phyloP scores from a whole-genome alignment of 2,113 vertebrate genomes.

The Lipotes vexillifer region DNA sequence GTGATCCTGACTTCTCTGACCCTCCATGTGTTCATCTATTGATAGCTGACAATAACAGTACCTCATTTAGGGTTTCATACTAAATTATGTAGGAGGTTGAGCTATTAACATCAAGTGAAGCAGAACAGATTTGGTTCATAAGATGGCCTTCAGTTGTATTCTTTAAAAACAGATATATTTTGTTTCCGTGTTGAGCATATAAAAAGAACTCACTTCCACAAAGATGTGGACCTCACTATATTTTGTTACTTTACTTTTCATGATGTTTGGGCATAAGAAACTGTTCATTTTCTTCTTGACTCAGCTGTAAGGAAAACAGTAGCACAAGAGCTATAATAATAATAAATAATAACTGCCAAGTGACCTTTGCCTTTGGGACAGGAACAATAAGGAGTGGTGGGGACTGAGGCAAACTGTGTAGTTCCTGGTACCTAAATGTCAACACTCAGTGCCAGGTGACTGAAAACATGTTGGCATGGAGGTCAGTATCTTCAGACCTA shows the following conservation, averaged over 20 bases:
- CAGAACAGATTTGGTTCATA: not conserved
- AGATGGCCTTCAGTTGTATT: not conserved
- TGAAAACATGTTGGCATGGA: not conserved
- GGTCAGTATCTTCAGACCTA: not conserved
- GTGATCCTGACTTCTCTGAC: not conserved
- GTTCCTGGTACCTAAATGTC: not conserved
- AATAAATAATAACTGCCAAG: not conserved
- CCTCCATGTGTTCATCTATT: not conserved
- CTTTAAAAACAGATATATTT: not conserved
- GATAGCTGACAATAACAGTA: rapidly evolving
- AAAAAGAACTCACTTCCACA: not conserved
- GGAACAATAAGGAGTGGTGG: not conserved
- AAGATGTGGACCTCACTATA: not conserved
- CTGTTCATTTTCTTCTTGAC: not conserved
- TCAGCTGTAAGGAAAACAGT: not conserved
- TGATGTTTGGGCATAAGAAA: not conserved
- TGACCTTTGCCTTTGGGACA: no score
- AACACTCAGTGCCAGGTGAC: not conserved
- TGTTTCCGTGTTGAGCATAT: not conserved
- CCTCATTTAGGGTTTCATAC: no score
- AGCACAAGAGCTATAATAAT: not conserved
- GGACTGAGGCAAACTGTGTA: no score
- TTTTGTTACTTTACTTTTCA: not conserved
- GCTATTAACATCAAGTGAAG: not conserved
- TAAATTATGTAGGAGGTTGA: not conserved